Conservation (phyloP, 2,113 vertebrate species). For the Marmota monax region DNA sequence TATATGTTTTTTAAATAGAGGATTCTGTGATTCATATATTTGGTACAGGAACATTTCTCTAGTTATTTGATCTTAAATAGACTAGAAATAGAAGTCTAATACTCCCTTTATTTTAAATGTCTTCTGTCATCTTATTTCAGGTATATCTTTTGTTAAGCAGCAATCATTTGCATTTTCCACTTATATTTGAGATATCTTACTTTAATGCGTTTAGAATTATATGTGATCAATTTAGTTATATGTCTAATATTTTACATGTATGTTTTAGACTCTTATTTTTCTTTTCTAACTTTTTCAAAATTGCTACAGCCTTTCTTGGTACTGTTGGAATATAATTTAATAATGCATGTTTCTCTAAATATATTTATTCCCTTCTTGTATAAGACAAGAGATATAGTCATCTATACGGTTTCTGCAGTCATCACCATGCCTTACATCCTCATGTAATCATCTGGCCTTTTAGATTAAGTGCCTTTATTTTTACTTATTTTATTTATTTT, state of each 20-base stretch:
- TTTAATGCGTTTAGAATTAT: not conserved
- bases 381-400: not conserved
- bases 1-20: not conserved
- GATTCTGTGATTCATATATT: not conserved
- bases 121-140: not conserved
- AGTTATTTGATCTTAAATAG: slow-evolving; percentile 8
- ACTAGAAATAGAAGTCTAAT: not conserved
- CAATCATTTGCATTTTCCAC: slow-evolving; percentile 31
- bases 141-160: slow-evolving; percentile 10
- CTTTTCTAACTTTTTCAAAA: not conserved
- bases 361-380: not conserved
- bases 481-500: not conserved
- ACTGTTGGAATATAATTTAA: not conserved
- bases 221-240: not conserved
- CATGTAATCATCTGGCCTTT: slow-evolving; percentile 4
- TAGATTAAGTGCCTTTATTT: slow-evolving; percentile 14
- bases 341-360: not conserved
- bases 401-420: not conserved
- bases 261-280: not conserved
- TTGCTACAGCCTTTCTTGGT: not conserved
- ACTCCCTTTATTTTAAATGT: slow-evolving; percentile 24
- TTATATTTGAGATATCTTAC: not conserved
- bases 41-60: not conserved
- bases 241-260: slow-evolving; percentile 24
- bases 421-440: not conserved